Percentiles rank a stretch among this genome's conserved stretches.
Conservation (phyloP, 2,888 invertebrate genomes). For the Nymphalis polychloros region DNA sequence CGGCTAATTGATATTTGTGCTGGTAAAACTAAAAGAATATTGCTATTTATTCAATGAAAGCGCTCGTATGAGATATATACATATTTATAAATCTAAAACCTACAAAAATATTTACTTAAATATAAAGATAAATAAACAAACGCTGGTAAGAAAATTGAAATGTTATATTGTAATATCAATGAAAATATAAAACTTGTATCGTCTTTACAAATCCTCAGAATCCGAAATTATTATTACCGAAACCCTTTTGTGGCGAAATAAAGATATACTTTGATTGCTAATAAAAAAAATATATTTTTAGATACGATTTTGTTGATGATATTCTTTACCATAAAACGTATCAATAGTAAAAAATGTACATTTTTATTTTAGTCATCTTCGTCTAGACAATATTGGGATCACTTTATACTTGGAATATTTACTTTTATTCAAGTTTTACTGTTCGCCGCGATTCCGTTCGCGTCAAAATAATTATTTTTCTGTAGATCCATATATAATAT, state of each 20-base stretch:
- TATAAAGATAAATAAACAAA: not conserved
- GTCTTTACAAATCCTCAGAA: slow-evolving; percentile 5
- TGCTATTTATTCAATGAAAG: too few species aligned
- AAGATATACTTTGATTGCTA: not conserved
- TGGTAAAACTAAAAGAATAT: too few species aligned
- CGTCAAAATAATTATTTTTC: too few species aligned
- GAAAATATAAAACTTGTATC: slow-evolving; percentile 1
- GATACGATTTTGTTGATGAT: not conserved
- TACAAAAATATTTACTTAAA: not conserved
- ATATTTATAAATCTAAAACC: too few species aligned
- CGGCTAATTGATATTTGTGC: too few species aligned
- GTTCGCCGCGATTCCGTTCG: too few species aligned
- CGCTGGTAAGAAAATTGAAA: not conserved
- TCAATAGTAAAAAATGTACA: slow-evolving; percentile 10
- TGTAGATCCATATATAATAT: too few species aligned
- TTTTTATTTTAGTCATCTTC: slow-evolving; percentile 11
- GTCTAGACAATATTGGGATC: too few species aligned
- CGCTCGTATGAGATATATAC: too few species aligned
- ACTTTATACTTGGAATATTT: too few species aligned
- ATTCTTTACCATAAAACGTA: not conserved
- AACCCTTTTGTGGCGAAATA: slow-evolving; percentile 5
- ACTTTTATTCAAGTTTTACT: too few species aligned
- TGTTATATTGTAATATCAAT: not conserved
- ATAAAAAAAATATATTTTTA: not conserved
- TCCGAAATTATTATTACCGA: slow-evolving; percentile 1